These are phyloP conservation scores for Aporrectodea caliginosa DNA, from an alignment of 1,140 invertebrate genomes.

Conservation along the genomic window DNA sequence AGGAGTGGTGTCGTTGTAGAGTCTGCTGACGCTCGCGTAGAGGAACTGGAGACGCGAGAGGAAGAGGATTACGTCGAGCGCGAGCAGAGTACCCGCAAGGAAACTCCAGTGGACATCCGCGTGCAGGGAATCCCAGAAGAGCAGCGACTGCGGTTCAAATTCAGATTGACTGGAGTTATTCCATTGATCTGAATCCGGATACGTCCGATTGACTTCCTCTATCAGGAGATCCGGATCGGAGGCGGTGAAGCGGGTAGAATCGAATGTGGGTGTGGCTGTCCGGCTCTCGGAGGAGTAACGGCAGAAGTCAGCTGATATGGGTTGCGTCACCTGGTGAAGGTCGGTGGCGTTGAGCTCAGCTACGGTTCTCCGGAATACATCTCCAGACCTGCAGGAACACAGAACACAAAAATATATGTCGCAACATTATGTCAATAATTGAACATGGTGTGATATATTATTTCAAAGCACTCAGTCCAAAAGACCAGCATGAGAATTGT, in stretches of 20 bases:
- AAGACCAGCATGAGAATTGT: neutral
- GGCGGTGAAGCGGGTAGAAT: neutral
- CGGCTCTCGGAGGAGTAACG: neutral
- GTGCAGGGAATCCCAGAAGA: neutral
- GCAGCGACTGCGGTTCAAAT: too few relatives aligned
- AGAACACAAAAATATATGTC: neutral
- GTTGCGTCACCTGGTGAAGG: neutral
- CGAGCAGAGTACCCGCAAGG: neutral
- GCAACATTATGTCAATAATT: too few relatives aligned
- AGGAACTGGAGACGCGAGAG: neutral
- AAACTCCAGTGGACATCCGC: neutral
- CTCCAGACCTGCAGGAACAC: neutral
- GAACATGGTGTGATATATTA: too few relatives aligned
- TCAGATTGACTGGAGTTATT: too few relatives aligned
- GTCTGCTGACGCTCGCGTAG: neutral
- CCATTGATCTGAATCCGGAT: neutral
- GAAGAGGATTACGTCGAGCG: neutral
- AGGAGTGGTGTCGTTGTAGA: neutral
- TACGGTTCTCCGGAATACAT: neutral
- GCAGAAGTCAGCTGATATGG: neutral
- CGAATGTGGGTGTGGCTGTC: neutral
- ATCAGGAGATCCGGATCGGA: neutral
- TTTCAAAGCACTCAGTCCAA: too few relatives aligned
- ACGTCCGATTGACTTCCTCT: neutral
- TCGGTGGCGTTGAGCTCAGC: neutral